phyloP scores from a whole-genome alignment of 2,888 invertebrate species.

The Proisotoma minuta region DNA sequence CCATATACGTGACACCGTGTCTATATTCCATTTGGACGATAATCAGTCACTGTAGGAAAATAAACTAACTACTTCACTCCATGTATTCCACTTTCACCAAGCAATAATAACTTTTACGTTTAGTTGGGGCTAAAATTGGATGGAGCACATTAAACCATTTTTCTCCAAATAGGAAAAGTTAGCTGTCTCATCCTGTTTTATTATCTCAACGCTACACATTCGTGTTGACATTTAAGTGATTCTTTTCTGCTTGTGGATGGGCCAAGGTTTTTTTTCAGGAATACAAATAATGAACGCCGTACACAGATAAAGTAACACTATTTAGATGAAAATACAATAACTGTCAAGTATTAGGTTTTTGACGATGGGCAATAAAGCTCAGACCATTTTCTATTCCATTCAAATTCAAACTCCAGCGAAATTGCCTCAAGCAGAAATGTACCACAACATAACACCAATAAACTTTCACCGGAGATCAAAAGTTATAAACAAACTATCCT shows the following conservation, averaged over 20 bases:
- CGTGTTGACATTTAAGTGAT: too few relatives aligned
- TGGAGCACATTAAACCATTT: not conserved
- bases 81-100: not conserved
- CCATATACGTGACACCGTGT: slow-evolving; percentile 37
- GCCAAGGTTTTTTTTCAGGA: too few relatives aligned
- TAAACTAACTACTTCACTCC: not conserved
- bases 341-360: not conserved
- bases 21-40: slow-evolving; percentile 29
- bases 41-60: slow-evolving; percentile 8
- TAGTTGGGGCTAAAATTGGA: too few relatives aligned
- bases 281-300: too few relatives aligned
- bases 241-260: too few relatives aligned
- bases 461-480: too few relatives aligned
- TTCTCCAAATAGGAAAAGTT: not conserved
- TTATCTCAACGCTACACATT: too few relatives aligned
- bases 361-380: not conserved
- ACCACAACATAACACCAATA: too few relatives aligned
- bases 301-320: too few relatives aligned
- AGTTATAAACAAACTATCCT: too few relatives aligned
- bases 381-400: too few relatives aligned
- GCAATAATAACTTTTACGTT: not conserved
- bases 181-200: not conserved
- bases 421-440: not conserved
- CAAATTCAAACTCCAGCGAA: not conserved
- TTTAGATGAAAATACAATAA: slow-evolving; percentile 1